These are phyloP conservation scores for Oxytorus armatus DNA, from an alignment of 2,888 invertebrate species.

Conservation along the genomic window DNA sequence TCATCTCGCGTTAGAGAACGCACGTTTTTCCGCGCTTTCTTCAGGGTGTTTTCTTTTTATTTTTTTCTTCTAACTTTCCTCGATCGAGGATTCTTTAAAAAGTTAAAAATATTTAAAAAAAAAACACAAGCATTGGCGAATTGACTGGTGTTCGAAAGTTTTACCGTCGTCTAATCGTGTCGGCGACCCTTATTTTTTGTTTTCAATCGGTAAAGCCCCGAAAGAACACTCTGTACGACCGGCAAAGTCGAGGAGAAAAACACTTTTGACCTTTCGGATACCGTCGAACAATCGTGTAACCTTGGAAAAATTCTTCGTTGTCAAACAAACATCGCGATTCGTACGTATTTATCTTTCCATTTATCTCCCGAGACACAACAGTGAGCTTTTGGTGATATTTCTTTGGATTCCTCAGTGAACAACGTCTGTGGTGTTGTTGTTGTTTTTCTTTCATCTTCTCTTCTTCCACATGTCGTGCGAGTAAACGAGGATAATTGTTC, in stretches of 20 bases:
- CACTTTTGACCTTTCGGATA: no score
- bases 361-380: not conserved
- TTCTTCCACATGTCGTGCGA: not conserved
- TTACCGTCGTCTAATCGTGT: no score
- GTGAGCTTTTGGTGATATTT: not conserved
- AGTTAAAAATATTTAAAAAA: not conserved
- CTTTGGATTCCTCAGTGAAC: not conserved
- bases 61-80: slow-evolving; percentile 6
- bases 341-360: not conserved
- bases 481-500: not conserved
- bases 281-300: no score
- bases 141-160: not conserved
- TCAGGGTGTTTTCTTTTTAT: not conserved
- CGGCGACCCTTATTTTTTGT: no score
- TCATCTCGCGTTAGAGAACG: slow-evolving; percentile 42
- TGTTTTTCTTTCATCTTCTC: not conserved
- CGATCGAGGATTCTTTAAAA: not conserved
- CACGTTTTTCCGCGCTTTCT: slow-evolving; percentile 13
- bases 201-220: no score
- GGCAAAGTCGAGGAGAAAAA: no score
- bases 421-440: not conserved
- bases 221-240: no score
- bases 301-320: not conserved
- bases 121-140: not conserved
- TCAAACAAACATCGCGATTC: not conserved